Percentiles rank a stretch among this genome's conserved stretches.
Evolutionary conservation across 35 echinoderm and acorn worm species (phyloP).

Genomic region (Lytechinus variegatus): DNA sequence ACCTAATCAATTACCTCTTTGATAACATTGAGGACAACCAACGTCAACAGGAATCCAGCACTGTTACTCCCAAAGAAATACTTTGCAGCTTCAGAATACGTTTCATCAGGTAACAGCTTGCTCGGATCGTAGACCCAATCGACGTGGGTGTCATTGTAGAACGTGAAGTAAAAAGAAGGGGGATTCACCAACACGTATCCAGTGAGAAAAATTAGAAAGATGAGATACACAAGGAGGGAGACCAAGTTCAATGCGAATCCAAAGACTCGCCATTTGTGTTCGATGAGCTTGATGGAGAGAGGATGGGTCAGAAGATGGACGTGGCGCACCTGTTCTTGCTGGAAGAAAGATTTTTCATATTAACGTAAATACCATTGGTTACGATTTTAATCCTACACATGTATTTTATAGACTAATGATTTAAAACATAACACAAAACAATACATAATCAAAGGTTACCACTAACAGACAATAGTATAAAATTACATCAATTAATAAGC

Average conservation of each 20-base stretch:
- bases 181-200: constrained; percentile 6
- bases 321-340: background rate
- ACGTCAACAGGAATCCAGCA: background rate
- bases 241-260: background rate
- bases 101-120: background rate
- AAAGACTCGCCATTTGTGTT: background rate
- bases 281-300: constrained; percentile 23
- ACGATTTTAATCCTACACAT: no score
- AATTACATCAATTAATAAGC: no score
- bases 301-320: constrained; percentile 6
- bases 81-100: background rate
- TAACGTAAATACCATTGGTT: no score
- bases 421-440: no score
- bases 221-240: background rate
- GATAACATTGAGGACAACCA: background rate
- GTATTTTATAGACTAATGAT: no score
- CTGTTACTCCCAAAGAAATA: constrained; percentile 1
- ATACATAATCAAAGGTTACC: no score
- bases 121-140: background rate
- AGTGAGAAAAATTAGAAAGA: background rate
- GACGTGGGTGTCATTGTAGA: background rate
- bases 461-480: no score
- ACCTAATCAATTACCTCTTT: background rate
- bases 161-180: background rate
- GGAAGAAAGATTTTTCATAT: background rate